Percentiles rank a stretch among this genome's conserved stretches.
These are phyloP conservation scores for Scartelaos histophorus DNA, from an alignment of 2,113 vertebrate genomes.

Conservation along the genomic window DNA sequence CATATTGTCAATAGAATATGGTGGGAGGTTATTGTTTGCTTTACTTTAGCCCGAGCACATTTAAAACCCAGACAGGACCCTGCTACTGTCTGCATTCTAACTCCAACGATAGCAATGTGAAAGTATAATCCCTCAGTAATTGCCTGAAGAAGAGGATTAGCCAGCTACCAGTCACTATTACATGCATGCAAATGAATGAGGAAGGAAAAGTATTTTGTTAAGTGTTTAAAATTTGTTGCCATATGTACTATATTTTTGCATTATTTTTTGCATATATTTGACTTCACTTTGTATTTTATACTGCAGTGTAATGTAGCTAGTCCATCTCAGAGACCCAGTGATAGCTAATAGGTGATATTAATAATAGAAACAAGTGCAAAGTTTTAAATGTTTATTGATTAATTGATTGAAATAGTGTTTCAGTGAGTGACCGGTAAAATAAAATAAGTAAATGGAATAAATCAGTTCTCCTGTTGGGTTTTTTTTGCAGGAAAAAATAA, in stretches of 20 bases:
- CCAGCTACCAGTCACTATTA: not conserved
- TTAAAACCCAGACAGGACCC: conserved; percentile 11
- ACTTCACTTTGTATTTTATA: no score
- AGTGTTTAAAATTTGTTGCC: not conserved
- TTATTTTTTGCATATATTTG: no score
- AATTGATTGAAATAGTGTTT: no score
- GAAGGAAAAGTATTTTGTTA: not conserved
- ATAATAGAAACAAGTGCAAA: no score
- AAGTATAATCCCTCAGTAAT: conserved; percentile 9
- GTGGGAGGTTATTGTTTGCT: not conserved
- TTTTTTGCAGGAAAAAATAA: no score
- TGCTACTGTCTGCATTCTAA: conserved; percentile 4
- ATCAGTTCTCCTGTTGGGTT: no score
- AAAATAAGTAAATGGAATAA: no score
- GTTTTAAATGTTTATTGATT: no score
- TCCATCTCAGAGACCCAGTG: no score
- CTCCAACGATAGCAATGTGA: not conserved
- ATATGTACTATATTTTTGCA: not conserved
- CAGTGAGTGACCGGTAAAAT: no score
- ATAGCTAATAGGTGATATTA: no score
- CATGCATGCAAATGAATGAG: conserved; percentile 2
- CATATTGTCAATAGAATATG: conserved; percentile 3
- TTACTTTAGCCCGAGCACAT: not conserved
- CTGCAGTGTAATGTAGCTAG: no score
- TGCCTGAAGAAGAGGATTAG: conserved; percentile 10